Conservation (phyloP, 2,888 invertebrate species). For the Tanytarsus gracilentus region DNA sequence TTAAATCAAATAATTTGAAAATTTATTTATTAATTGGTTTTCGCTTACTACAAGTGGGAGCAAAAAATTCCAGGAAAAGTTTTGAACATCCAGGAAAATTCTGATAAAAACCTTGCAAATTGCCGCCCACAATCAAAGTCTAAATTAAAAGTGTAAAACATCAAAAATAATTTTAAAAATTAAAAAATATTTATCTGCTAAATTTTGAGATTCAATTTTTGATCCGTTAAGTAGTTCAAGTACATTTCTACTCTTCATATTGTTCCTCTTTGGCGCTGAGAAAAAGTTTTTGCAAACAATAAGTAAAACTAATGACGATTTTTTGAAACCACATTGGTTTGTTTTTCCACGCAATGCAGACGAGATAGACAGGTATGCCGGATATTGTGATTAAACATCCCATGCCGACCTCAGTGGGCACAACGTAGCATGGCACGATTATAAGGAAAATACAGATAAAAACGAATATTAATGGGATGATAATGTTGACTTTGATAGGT, state of each 20-base stretch:
- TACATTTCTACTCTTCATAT: conserved; percentile 32
- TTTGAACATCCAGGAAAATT: too few species aligned
- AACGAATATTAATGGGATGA: conserved; percentile 70
- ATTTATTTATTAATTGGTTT: too few species aligned
- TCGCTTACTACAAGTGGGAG: too few species aligned
- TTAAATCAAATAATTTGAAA: too few species aligned
- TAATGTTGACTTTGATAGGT: conserved; percentile 67
- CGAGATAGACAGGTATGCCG: conserved; percentile 72
- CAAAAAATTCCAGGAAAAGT: too few species aligned
- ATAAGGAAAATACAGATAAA: conserved; percentile 67
- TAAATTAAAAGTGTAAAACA: too few species aligned
- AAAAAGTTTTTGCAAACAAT: conserved; percentile 60
- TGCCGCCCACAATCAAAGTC: too few species aligned
- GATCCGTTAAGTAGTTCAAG: too few species aligned
- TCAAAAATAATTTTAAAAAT: too few species aligned
- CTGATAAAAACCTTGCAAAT: too few species aligned
- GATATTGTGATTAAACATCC: conserved; percentile 70
- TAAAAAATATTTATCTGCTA: too few species aligned
- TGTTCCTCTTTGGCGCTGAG: conserved; percentile 68
- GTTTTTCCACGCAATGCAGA: conserved; percentile 58
- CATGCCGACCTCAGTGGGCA: conserved; percentile 69
- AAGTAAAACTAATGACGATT: conserved; percentile 56
- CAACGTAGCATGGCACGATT: conserved; percentile 61
- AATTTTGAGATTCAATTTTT: too few species aligned
- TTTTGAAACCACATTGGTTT: conserved; percentile 54